A percentile compares a stretch with the other conserved stretches of the same genome.
Conservation (phyloP, 2,797 vertebrate species). For the Micrastur ruficollis region DNA sequence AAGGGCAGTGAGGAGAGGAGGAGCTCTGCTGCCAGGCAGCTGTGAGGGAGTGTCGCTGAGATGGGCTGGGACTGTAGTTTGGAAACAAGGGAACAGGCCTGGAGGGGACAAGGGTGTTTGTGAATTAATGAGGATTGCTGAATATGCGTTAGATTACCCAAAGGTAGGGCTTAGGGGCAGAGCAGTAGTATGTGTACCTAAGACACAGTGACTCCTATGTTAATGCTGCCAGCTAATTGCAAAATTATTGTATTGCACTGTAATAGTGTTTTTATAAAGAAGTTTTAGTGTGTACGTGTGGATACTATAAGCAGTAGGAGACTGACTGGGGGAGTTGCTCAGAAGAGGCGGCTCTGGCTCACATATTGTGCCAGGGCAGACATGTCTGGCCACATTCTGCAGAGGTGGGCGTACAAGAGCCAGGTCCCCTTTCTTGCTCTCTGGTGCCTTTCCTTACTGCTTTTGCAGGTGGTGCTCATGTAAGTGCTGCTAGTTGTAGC, state of each 20-base stretch:
- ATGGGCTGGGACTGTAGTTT: not conserved
- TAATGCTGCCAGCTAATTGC: not conserved
- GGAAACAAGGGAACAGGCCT: not conserved
- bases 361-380: not conserved
- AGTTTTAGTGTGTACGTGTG: not conserved
- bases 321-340: not conserved
- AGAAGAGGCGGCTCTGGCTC: not conserved
- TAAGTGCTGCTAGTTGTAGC: not conserved
- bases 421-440: not conserved
- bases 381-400: accelerated
- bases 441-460: not conserved
- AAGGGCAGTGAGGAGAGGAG: not conserved
- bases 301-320: not conserved
- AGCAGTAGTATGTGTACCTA: accelerated
- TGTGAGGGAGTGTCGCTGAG: not conserved
- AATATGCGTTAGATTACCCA: not conserved
- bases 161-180: not conserved
- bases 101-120: not conserved
- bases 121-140: not conserved
- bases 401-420: accelerated
- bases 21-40: not conserved
- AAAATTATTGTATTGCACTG: not conserved
- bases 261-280: not conserved
- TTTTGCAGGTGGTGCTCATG: not conserved
- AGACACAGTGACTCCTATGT: accelerated